Percentiles rank a stretch among this genome's conserved stretches.
Evolutionary conservation across 2,888 invertebrate species (phyloP).

Genomic region (Hedya salicella): DNA sequence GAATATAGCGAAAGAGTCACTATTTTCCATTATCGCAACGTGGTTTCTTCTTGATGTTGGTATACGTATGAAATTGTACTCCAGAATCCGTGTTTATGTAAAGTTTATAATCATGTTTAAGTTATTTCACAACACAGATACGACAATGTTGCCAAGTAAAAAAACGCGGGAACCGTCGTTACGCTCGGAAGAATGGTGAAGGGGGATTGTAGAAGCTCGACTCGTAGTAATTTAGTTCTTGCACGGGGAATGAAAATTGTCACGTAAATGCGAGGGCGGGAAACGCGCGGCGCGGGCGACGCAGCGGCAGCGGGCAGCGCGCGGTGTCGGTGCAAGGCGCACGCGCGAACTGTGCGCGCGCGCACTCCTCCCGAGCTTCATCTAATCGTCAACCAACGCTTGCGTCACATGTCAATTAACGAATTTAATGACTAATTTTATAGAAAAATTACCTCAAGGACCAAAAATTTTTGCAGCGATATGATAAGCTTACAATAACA

Average conservation of each 20-base stretch:
- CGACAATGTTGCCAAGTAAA: conserved; percentile 27
- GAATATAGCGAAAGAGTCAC: conserved; percentile 71
- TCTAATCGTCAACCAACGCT: conserved; percentile 40
- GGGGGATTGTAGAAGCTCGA: conserved; percentile 40
- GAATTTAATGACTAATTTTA: conserved; percentile 6
- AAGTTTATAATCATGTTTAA: conserved; percentile 39
- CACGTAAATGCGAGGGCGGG: conserved; percentile 32
- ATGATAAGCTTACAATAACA: background rate
- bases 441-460: background rate
- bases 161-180: conserved; percentile 53
- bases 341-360: conserved; percentile 47
- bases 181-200: conserved; percentile 45
- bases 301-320: conserved; percentile 22
- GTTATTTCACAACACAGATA: conserved; percentile 17
- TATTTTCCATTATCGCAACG: conserved; percentile 63
- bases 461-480: background rate
- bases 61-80: conserved; percentile 12
- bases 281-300: conserved; percentile 33
- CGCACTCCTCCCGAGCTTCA: conserved; percentile 46
- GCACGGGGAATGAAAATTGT: conserved; percentile 28
- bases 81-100: conserved; percentile 13
- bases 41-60: conserved; percentile 15
- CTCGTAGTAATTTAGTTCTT: conserved; percentile 31
- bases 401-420: conserved; percentile 55
- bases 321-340: conserved; percentile 42